Conservation (phyloP, 2,888 invertebrate species). For the Galerucella calmariensis region DNA sequence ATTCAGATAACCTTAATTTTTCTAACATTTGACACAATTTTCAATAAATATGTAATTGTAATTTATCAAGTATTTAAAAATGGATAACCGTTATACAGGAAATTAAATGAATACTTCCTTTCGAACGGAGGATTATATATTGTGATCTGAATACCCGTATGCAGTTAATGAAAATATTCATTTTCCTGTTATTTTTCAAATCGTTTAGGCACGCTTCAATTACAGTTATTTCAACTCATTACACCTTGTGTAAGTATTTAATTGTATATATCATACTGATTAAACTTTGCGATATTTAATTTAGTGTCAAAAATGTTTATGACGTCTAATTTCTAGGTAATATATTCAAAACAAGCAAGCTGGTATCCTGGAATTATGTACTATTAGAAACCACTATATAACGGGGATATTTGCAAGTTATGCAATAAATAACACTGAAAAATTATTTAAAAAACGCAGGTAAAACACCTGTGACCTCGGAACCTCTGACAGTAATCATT, state of each 20-base stretch:
- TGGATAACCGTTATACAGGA: conserved; percentile 25
- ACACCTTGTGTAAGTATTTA: background rate
- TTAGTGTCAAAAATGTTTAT: background rate
- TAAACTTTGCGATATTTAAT: background rate
- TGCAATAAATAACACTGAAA: too few relatives aligned
- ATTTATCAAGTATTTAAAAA: background rate
- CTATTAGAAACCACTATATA: too few relatives aligned
- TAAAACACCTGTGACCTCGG: too few relatives aligned
- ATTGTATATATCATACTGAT: background rate
- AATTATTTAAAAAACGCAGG: too few relatives aligned
- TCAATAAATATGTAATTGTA: background rate
- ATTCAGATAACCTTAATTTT: background rate
- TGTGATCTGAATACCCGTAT: conserved; percentile 23
- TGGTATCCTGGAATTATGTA: too few relatives aligned
- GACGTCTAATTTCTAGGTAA: too few relatives aligned
- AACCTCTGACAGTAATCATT: too few relatives aligned
- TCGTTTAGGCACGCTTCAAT: conserved; percentile 5
- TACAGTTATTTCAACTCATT: background rate
- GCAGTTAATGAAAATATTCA: conserved; percentile 20
- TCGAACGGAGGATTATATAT: conserved; percentile 19
- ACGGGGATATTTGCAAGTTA: too few relatives aligned
- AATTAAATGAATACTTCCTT: conserved; percentile 25
- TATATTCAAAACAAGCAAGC: too few relatives aligned
- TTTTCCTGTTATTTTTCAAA: conserved; percentile 26
- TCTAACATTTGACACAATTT: background rate